Evolutionary conservation across 2,797 vertebrate species (phyloP).

Genomic region (Balearica regulorum): DNA sequence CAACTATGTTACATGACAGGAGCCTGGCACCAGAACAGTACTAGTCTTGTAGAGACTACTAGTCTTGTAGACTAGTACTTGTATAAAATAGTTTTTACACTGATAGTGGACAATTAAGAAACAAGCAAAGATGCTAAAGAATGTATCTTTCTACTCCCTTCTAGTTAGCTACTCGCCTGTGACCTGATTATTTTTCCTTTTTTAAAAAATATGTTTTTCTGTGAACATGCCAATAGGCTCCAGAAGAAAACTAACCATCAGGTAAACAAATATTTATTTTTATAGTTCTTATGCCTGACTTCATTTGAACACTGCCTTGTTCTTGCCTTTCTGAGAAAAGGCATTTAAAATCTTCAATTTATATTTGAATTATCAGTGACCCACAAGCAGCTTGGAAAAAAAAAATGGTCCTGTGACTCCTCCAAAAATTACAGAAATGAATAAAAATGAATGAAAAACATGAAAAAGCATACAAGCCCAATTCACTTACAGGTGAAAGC

Average conservation of each 20-base stretch:
- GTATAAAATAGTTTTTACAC: not conserved
- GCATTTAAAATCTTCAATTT: not conserved
- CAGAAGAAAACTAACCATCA: not conserved
- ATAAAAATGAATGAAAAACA: not conserved
- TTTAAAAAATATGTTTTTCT: not conserved
- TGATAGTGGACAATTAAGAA: not conserved
- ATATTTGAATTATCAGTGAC: not conserved
- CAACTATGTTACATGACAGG: not conserved
- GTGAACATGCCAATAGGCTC: not conserved
- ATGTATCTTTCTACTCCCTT: not conserved
- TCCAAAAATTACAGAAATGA: not conserved
- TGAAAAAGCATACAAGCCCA: not conserved
- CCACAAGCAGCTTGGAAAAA: not conserved
- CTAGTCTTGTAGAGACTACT: not conserved
- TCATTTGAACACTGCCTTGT: not conserved
- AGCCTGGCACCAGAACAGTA: not conserved
- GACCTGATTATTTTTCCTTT: not conserved
- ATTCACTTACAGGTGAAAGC: not conserved
- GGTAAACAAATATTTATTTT: not conserved
- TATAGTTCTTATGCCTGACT: not conserved
- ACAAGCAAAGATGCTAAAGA: not conserved
- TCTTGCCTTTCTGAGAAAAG: not conserved
- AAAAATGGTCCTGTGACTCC: not conserved
- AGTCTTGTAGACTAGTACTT: not conserved
- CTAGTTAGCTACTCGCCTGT: not conserved